Evolutionary conservation across 2,888 invertebrate species (phyloP), one percentile per base, ranked within the genome.

Genomic region (Myathropa florea): DNA sequence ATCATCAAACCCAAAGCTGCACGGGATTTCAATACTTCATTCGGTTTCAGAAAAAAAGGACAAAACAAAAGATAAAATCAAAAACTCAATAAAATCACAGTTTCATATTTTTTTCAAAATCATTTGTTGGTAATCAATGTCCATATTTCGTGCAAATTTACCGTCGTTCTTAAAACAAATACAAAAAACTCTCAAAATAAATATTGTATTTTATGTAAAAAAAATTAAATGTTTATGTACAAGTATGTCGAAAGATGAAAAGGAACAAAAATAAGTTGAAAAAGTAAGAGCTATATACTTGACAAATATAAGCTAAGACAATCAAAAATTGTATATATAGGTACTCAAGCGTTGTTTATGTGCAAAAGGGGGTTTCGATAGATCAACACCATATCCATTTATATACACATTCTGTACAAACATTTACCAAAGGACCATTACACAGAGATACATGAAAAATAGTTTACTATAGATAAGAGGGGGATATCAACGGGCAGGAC

Each of bases 401-500:
- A 83, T 83, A 70, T 83, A 80, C 67, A 79, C 63, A 78, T 71
- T 87, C 83, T 60, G 60, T 76, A 87, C 80, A 87, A 87, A 87
- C 82, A 80, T 87, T 72, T 80, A 79, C 83, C 73, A 86, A 81
- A 79, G 63, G 70, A 79, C 75, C 81, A 81, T 81, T 81, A 83
- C 65, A 86, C 73, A 75, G 55, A 79, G 39, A 75, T 75, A 86
- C 46, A 86, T 67, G 68, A 77, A 55, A 77, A 71, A 75, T 71
- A 57, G 33, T 60, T 63, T 23, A 55, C 36, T 80, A 64, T 57
- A 60, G 46, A 46, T 46, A 75, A 46, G 72, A 39, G 76, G 77
- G 77, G 76, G 77, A 85, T 73, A 81, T 85, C 82, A 78, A 85
- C 85, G 85, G 85, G 77, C 82, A 73, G 85, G 77, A 85, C 46